These are phyloP conservation scores for Lagodon rhomboides DNA, from an alignment of 2,797 vertebrate species.

Conservation along the genomic window DNA sequence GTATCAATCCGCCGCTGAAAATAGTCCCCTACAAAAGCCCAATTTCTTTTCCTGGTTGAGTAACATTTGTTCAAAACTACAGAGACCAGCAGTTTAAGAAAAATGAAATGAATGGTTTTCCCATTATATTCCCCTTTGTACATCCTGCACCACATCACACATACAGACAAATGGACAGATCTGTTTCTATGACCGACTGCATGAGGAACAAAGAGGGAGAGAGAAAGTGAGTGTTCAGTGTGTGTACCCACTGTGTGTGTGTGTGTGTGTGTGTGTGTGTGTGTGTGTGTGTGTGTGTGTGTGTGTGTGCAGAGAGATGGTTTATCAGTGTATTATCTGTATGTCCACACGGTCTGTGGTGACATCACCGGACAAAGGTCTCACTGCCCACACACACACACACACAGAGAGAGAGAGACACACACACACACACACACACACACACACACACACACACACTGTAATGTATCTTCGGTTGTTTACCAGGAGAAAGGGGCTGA, in stretches of 20 bases:
- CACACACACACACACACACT: slow-evolving; percentile 46
- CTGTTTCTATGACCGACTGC: slow-evolving; percentile 13
- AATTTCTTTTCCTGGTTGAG: neutral
- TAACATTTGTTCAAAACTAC: neutral
- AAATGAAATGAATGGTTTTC: neutral
- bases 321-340: slow-evolving; percentile 73
- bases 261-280: slow-evolving; percentile 16
- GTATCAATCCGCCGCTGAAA: neutral
- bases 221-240: neutral
- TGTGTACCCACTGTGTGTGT: slow-evolving; percentile 20
- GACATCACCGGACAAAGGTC: slow-evolving; percentile 79
- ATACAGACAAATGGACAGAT: slow-evolving; percentile 6
- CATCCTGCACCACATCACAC: slow-evolving; percentile 1
- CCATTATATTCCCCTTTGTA: neutral
- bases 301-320: slow-evolving; percentile 33
- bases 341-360: slow-evolving; percentile 73
- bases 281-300: slow-evolving; percentile 28
- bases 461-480: slow-evolving; percentile 74
- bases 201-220: slow-evolving; percentile 54
- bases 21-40: neutral
- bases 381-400: slow-evolving; percentile 26
- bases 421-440: slow-evolving; percentile 20
- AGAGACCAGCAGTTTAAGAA: neutral
- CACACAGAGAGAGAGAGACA: too few relatives aligned
- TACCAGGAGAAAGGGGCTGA: slow-evolving; percentile 63